A percentile compares a stretch with the other conserved stretches of the same genome.
These are phyloP conservation scores for Pherbina coryleti DNA, from an alignment of 2,888 invertebrate genomes.

Conservation along the genomic window DNA sequence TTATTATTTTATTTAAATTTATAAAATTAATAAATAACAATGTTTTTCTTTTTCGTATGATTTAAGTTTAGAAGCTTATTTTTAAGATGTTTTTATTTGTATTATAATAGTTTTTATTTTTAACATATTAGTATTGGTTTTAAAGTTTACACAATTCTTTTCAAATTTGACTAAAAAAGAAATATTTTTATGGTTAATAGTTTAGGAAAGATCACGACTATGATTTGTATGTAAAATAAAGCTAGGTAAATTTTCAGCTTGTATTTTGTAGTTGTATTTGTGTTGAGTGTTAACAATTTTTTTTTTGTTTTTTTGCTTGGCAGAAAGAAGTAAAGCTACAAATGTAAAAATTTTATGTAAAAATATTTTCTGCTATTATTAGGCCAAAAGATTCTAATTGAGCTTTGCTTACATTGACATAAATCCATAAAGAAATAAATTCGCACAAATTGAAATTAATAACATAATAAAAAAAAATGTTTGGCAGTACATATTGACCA, in stretches of 20 bases:
- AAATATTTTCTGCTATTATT: neutral
- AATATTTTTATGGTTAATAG: neutral
- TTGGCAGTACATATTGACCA: no score
- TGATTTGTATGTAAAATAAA: slow-evolving; percentile 56
- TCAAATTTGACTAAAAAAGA: slow-evolving; percentile 11
- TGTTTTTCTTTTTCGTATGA: neutral
- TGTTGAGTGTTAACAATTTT: neutral
- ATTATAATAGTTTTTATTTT: slow-evolving; percentile 17
- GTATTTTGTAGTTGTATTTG: neutral
- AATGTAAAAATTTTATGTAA: neutral
- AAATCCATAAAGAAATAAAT: no score
- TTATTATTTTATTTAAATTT: neutral
- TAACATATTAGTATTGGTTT: neutral
- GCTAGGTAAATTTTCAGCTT: slow-evolving; percentile 46
- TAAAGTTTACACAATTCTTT: neutral
- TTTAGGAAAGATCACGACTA: slow-evolving; percentile 50
- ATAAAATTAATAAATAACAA: slow-evolving; percentile 5
- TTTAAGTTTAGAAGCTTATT: neutral
- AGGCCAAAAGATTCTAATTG: no score
- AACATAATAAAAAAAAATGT: no score
- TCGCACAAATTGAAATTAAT: no score
- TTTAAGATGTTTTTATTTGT: slow-evolving; percentile 1
- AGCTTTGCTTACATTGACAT: no score
- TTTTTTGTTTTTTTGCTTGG: neutral
- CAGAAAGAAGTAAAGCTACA: neutral